Percentiles rank a stretch among this genome's conserved stretches.
These are phyloP conservation scores for Apoda limacodes DNA, from an alignment of 2,888 invertebrate genomes.

Conservation along the genomic window DNA sequence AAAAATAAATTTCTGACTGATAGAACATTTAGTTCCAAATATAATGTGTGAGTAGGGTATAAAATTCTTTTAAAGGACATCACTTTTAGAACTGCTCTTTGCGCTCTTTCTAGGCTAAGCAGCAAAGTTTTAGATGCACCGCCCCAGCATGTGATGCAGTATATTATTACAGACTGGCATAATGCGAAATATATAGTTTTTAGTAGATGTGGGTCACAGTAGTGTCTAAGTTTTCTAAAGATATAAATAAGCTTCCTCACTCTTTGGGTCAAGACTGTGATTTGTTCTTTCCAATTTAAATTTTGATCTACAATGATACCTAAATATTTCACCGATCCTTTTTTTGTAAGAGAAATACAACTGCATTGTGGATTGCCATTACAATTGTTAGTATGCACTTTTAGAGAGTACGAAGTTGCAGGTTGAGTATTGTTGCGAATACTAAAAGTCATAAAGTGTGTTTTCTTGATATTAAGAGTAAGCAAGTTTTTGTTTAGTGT, in stretches of 20 bases:
- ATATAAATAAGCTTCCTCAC: neutral
- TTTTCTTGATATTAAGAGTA: too few species aligned
- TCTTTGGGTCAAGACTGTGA: neutral
- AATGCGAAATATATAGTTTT: conserved; percentile 2
- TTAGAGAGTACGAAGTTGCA: too few species aligned
- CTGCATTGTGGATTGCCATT: neutral
- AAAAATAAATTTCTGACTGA: neutral
- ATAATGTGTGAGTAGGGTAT: neutral
- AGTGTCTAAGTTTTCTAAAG: too few species aligned
- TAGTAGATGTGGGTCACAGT: too few species aligned
- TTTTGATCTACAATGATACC: neutral
- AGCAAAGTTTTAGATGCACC: neutral
- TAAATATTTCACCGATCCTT: neutral
- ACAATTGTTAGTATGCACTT: neutral
- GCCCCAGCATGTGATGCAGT: conserved; percentile 1
- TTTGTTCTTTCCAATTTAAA: neutral
- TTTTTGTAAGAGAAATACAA: neutral
- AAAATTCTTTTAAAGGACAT: neutral
- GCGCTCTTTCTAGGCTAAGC: neutral
- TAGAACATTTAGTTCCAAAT: neutral
- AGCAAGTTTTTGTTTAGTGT: too few species aligned
- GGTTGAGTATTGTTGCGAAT: too few species aligned
- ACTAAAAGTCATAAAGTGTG: too few species aligned
- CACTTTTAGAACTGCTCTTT: neutral
- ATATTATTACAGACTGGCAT: neutral